Evolutionary conservation across 2,888 invertebrate genomes (phyloP).

Genomic region (Papilio protenor): DNA sequence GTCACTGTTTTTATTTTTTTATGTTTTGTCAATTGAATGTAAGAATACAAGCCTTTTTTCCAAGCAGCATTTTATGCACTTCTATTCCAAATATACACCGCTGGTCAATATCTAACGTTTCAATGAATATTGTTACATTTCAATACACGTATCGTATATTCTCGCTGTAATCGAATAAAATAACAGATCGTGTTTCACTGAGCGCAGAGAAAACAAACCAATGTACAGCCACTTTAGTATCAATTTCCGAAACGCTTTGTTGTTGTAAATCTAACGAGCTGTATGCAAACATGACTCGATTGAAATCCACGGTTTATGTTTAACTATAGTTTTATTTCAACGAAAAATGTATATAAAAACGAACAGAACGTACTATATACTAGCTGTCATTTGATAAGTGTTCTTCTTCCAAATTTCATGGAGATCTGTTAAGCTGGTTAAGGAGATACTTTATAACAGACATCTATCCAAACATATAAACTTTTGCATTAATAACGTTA

Average conservation of each 20-base stretch:
- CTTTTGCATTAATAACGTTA: no score
- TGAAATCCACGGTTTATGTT: not conserved
- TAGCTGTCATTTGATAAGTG: no score
- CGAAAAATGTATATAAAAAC: not conserved
- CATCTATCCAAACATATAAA: no score
- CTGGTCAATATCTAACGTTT: no score
- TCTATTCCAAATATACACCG: no score
- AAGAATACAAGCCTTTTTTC: no score
- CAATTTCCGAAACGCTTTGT: not conserved
- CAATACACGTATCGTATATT: not conserved
- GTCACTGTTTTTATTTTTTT: no score
- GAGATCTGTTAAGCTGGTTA: no score
- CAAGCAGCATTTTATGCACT: no score
- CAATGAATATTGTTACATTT: not conserved
- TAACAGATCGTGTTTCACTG: not conserved
- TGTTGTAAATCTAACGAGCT: constrained; percentile 2
- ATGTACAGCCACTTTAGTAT: constrained; percentile 8
- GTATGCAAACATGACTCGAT: not conserved
- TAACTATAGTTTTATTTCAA: not conserved
- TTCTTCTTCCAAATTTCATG: no score
- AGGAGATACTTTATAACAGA: no score
- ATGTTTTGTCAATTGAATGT: no score
- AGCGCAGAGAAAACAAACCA: not conserved
- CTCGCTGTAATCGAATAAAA: not conserved
- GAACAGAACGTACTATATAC: not conserved